These are phyloP conservation scores for Strigops habroptila DNA, from an alignment of 2,113 vertebrate species.

Conservation along the genomic window DNA sequence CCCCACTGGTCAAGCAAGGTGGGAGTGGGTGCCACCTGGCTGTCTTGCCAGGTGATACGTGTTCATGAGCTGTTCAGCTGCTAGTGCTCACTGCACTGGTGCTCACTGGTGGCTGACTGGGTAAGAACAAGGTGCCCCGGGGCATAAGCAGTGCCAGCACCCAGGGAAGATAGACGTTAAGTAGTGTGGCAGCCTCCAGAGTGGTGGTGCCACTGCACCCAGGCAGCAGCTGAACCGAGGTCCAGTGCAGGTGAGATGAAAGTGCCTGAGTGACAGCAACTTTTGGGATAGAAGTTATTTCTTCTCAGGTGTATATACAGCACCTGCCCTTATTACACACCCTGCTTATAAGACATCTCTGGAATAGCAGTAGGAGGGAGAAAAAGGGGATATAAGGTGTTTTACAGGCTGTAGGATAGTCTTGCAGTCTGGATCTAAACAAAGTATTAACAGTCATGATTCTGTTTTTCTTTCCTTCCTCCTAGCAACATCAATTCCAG, in stretches of 20 bases:
- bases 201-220: background rate
- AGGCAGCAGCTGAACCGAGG: background rate
- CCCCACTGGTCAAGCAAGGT: background rate
- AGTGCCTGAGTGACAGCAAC: background rate
- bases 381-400: background rate
- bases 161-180: background rate
- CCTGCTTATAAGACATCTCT: background rate
- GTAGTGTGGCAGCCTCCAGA: background rate
- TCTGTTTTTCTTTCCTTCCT: background rate
- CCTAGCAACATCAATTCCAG: background rate
- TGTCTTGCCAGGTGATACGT: rapidly evolving
- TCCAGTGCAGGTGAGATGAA: background rate
- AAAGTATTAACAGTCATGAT: background rate
- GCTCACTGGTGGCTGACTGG: background rate
- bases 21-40: background rate
- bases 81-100: background rate
- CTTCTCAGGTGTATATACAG: background rate
- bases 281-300: background rate
- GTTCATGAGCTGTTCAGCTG: background rate
- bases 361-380: background rate
- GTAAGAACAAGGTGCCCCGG: background rate
- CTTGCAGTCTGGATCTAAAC: background rate
- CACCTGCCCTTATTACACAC: background rate
- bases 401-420: background rate
- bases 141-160: background rate